Base-by-base conservation (phyloP, 2,888 invertebrate genomes). In the Heliconius ethilla region DNA sequence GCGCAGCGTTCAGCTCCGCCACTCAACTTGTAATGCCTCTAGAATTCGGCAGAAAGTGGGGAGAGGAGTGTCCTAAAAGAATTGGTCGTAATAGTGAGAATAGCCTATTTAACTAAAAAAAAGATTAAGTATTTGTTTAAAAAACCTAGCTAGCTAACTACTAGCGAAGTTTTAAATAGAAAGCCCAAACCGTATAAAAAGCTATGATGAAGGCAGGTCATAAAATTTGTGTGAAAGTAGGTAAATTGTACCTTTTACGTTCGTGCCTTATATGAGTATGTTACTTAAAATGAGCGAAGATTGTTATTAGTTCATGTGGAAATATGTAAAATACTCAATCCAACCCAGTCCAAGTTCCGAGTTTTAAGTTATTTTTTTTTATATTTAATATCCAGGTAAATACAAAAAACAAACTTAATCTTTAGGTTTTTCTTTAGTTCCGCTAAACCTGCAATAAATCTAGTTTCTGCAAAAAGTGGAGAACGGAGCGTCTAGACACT, bases 181-280 rank as follows among this genome's bases (percentile, higher is more conserved):
- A 80, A 63, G 25, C 69, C 75, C 75, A 67, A 78, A 78, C 72
- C 78, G 63, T 67, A 78, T 78, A 78, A 78, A 79, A 78, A 78
- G 67, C 37, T 74, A 59, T 63, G 66, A 74, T 75, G 74, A 77
- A 75, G 75, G 75, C 62, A 70, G 73, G 80, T 70, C 75, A 78
- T 78, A 78, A 78, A 80, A 80, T 78, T 77, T 51, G 77, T 74
- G 55, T 51, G 45, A 69, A 75, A 75, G 78, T 75, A 78, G 75
- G 77, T 73, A 77, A 80, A 77, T 78, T 75, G 33, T 75, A 66
- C 70, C 77, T 78, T 74, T 77, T 80, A 73, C 70, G 65, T 72
- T 65, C 40, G 51, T 63, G 73, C 55, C 59, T 77, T 63, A 69
- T 75, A 72, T 29, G 33, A 72, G 33, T 59, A 33, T 72, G 25